Base-by-base conservation (phyloP, 2,797 vertebrate genomes). In the Muscicapa striata region DNA sequence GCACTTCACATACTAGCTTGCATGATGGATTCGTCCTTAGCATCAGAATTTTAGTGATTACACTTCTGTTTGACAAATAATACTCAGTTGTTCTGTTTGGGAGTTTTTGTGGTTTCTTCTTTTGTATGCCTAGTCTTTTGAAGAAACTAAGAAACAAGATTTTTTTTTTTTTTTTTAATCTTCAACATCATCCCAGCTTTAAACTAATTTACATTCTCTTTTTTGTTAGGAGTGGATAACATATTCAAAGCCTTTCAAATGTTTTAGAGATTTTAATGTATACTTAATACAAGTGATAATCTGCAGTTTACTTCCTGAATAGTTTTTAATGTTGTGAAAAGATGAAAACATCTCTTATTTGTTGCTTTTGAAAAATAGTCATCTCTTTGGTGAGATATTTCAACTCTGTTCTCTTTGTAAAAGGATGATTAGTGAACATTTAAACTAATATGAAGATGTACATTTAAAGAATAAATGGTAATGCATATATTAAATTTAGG, bases 11-110 rank as follows among this genome's bases (percentile, higher is more conserved):
- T 90, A 92, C 92, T 80, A 79, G n/a, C 19, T 84, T 84, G 90
- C 82, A 90, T 93, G 27, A 96, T 79, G 63, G 45, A 84, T 93
- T 61, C 52, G 36, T 94, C 92, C 22, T 24, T 41, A 83, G 62
- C 63, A 93, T 93, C 94, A 93, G 83, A 93, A 96, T 97, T 98
- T 97, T 92, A 84, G 30, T 89, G 64, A 83, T 72, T 87, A 80
- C 69, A 91, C 41, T 95, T 95, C 61, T 74, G 58, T 94, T 96
- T 96, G 94, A 97, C 96, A 97, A 58, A 11, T 29, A 89, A 83
- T 62, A 32, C 15, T 68, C 12, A 69, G 17, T 36, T 63, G 5
- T 54, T 70, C 11, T 36, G 4, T 24, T 9, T 77, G 23, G 5
- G 8, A 19, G 5, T 55, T 55, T n/a, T n/a, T 55, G 32, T 32